These are phyloP conservation scores for Steinernema hermaphroditum DNA, from an alignment of 2,888 invertebrate genomes.

Conservation along the genomic window DNA sequence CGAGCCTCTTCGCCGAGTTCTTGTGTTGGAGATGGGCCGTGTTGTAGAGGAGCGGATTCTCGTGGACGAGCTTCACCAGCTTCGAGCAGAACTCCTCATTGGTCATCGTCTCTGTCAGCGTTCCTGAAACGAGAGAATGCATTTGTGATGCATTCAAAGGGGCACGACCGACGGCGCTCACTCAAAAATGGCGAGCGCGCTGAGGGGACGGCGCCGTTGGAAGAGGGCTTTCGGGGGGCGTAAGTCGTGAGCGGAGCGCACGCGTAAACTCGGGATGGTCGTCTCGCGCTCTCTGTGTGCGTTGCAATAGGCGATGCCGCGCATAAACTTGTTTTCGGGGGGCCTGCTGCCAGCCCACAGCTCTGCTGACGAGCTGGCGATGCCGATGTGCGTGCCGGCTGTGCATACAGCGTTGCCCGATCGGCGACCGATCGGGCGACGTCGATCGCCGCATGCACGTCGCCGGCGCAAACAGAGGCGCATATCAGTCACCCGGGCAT, in stretches of 20 bases:
- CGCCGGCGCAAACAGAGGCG: no score
- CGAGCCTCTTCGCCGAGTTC: slow-evolving; percentile 13
- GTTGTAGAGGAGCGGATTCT: slow-evolving; percentile 18
- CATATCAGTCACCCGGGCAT: no score
- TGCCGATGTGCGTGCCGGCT: not conserved
- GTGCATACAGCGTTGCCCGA: slow-evolving; percentile 7
- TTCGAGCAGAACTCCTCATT: slow-evolving; percentile 1
- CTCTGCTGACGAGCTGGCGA: no score
- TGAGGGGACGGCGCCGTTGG: no score
- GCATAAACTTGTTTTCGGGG: slow-evolving; percentile 30
- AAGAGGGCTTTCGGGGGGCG: no score
- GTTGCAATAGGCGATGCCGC: not conserved
- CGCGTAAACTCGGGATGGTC: slow-evolving; percentile 19
- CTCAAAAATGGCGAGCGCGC: no score
- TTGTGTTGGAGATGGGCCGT: slow-evolving; percentile 16
- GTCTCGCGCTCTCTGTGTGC: not conserved
- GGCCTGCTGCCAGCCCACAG: not conserved
- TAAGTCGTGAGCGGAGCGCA: not conserved
- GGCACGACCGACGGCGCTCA: not conserved
- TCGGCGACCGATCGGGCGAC: no score
- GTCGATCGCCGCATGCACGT: no score
- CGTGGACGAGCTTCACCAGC: not conserved
- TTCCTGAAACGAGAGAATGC: slow-evolving; percentile 22
- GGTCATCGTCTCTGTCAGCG: not conserved
- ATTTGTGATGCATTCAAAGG: slow-evolving; percentile 22